Conservation (phyloP, 2,113 vertebrate species). For the Choloepus hoffmanni region DNA sequence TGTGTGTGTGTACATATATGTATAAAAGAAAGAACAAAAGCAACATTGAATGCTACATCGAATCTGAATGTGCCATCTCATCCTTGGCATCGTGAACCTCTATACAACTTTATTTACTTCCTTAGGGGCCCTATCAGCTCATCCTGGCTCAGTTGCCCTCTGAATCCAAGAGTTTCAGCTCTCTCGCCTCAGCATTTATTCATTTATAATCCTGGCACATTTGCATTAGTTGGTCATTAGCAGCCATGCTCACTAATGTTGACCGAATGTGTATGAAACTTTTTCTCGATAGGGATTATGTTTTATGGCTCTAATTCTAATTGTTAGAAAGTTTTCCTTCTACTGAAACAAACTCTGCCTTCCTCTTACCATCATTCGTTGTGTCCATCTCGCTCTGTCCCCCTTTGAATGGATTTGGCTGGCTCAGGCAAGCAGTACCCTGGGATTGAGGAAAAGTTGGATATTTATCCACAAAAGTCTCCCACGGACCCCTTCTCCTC, state of each 20-base stretch:
- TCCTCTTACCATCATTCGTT: rapidly evolving
- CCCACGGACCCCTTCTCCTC: no score
- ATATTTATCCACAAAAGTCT: rapidly evolving
- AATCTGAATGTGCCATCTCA: rapidly evolving
- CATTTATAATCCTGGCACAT: rapidly evolving
- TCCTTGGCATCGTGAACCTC: not conserved
- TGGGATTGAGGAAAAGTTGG: no score
- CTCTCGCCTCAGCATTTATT: no score
- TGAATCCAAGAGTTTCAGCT: not conserved
- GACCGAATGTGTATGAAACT: not conserved
- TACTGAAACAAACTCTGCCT: not conserved
- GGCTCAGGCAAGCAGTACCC: rapidly evolving
- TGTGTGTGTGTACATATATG: not conserved
- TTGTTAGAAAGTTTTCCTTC: not conserved
- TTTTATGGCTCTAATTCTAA: not conserved
- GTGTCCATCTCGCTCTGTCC: rapidly evolving
- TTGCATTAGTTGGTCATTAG: rapidly evolving
- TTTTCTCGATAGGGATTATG: not conserved
- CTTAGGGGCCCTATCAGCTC: rapidly evolving
- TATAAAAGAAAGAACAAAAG: not conserved
- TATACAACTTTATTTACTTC: rapidly evolving
- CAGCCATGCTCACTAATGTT: rapidly evolving
- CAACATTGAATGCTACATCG: rapidly evolving
- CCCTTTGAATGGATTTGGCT: no score
- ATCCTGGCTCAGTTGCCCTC: not conserved